Conservation (phyloP, 1,140 invertebrate genomes). For the Trissolcus basalis region DNA sequence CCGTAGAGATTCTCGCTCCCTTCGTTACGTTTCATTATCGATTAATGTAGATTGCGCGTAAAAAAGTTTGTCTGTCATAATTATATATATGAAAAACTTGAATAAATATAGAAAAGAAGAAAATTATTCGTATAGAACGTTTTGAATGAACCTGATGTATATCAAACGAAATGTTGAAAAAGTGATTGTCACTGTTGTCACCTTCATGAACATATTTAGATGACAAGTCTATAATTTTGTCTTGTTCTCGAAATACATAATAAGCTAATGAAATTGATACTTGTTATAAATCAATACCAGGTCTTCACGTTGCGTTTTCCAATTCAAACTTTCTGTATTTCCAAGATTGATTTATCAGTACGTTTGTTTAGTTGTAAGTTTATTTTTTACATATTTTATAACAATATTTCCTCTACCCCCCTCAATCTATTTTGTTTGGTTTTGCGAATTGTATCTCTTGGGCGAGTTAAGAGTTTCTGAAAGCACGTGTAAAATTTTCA, state of each 20-base stretch:
- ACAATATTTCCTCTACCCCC: neutral
- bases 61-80: constrained; percentile 29
- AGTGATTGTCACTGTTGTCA: no score
- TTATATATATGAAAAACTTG: constrained; percentile 31
- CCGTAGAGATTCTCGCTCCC: neutral
- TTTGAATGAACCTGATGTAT: constrained; percentile 15
- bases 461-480: no score
- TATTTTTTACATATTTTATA: constrained; percentile 27
- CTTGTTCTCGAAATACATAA: no score
- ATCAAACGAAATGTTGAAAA: no score
- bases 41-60: constrained; percentile 17
- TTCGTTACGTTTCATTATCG: neutral
- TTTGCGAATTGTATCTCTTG: no score
- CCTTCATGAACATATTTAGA: no score
- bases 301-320: neutral
- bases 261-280: no score
- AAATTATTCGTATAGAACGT: constrained; percentile 21
- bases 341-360: no score
- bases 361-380: constrained; percentile 16
- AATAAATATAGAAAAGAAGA: constrained; percentile 40
- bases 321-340: constrained; percentile 3
- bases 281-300: no score
- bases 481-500: no score
- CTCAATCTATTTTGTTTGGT: no score
- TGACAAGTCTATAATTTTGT: no score